Evolutionary conservation across 2,888 invertebrate species (phyloP).

Genomic region (Drosophila niveifrons): DNA sequence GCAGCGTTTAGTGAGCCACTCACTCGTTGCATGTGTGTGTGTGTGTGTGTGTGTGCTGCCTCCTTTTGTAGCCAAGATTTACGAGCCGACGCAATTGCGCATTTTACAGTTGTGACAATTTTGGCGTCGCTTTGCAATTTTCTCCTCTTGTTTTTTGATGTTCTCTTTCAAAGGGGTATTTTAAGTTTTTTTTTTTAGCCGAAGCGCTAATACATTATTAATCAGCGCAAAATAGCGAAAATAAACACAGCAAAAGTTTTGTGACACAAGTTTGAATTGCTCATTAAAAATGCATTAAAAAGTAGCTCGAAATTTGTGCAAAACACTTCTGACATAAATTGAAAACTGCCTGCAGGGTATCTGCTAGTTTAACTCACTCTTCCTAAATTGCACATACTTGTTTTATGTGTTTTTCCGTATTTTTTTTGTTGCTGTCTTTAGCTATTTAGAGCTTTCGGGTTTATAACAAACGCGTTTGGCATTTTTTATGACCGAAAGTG

Average conservation of each 20-base stretch:
- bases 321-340: too few relatives aligned
- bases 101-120: conserved; percentile 81
- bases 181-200: background rate
- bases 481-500: conserved; percentile 45
- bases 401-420: conserved; percentile 25
- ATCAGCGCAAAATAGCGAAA: background rate
- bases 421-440: conserved; percentile 15
- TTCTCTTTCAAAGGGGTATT: background rate
- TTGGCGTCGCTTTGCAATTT: conserved; percentile 75
- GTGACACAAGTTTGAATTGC: background rate
- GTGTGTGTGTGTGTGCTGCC: conserved; percentile 27
- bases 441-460: conserved; percentile 30
- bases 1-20: conserved; percentile 77
- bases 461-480: conserved; percentile 68
- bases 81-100: conserved; percentile 79
- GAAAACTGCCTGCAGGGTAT: background rate
- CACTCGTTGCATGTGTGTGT: conserved; percentile 14
- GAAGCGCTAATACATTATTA: background rate
- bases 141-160: conserved; percentile 18
- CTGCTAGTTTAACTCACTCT: background rate
- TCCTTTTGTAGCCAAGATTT: conserved; percentile 67
- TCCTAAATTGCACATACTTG: background rate
- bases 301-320: too few relatives aligned
- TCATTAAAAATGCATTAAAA: background rate
- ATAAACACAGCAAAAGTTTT: background rate